Conservation (phyloP, 2,888 invertebrate genomes). For the Dynastes grantii region DNA sequence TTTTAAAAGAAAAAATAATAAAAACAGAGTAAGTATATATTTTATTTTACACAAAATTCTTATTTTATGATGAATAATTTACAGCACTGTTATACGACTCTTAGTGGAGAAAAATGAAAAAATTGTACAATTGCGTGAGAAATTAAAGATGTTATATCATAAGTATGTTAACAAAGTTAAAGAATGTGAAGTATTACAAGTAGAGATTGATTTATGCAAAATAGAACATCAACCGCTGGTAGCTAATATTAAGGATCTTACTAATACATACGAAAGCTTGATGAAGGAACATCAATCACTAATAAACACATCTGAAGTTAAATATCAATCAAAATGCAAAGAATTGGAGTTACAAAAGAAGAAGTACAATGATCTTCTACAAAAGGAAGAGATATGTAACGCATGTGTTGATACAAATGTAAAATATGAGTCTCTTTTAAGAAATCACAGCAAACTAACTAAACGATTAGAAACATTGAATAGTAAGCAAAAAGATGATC, state of each 20-base stretch:
- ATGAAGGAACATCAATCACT: constrained; percentile 28
- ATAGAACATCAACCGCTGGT: constrained; percentile 45
- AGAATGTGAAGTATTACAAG: constrained; percentile 34
- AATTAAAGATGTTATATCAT: constrained; percentile 39
- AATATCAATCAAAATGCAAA: constrained; percentile 42
- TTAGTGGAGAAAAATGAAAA: constrained; percentile 48
- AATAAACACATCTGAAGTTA: constrained; percentile 40
- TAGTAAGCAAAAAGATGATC: neutral
- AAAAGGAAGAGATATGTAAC: constrained; percentile 19
- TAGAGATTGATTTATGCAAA: constrained; percentile 33
- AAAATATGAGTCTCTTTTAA: constrained; percentile 9
- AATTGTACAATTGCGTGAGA: constrained; percentile 36
- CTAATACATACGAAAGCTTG: constrained; percentile 22
- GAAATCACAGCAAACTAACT: constrained; percentile 15
- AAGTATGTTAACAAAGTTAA: constrained; percentile 48
- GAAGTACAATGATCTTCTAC: constrained; percentile 27
- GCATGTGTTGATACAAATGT: constrained; percentile 1
- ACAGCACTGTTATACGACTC: constrained; percentile 42
- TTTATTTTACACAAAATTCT: neutral
- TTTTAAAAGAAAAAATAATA: constrained; percentile 50
- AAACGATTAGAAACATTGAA: constrained; percentile 24
- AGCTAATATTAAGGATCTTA: constrained; percentile 13
- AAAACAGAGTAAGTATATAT: constrained; percentile 50
- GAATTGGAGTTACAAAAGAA: constrained; percentile 31
- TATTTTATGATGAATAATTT: constrained; percentile 22